Evolutionary conservation across 92 coral and sea anemone species (phyloP), one percentile per base, ranked within the genome.

Genomic region (Isaurus tuberculatus): DNA sequence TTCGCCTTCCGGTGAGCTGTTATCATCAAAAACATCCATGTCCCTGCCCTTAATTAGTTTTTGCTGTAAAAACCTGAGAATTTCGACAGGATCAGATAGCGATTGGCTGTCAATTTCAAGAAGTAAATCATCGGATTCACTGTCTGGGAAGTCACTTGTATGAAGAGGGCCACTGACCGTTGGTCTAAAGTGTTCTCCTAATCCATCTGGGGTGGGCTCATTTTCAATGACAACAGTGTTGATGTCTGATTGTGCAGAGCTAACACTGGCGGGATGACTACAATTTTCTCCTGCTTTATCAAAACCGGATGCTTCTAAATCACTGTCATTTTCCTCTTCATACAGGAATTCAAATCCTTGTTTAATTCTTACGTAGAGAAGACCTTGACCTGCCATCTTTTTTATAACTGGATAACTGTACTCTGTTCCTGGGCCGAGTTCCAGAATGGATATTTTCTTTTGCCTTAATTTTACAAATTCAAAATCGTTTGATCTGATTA

Each of bases 361-460:
- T 30, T 82, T 82, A 14, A 84, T 72, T 85, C 73, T 75, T 55
- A 85, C 16, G 26, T 81, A 81, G 55, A 87, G 55, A 20, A 87
- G 65, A 53, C 86, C 90, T 68, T 81, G 86, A 25, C 90, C 88
- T 64, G 83, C 91, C 88, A 83, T 88, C 73, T 84, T 83, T 75
- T 84, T 83, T 14, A 84, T 79, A 36, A 88, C 88, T 37, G 88
- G 53, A 79, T 44, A 88, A 73, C 78, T 88, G 60, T 88, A 88
- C 63, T 88, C 85, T 27, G 88, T 77, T 36, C 74, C 91, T 44
- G 87, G 85, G 25, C 88, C 85, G 11, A 88, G 33, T 44, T 75
- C 68, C 31, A 88, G 81, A 26, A 28, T 64, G 32, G 85, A 49
- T 7, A 88, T 57, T 83, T 26, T n/a, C 70, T 83, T 83, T 42